These are phyloP conservation scores for Ceratina calcarata DNA, from an alignment of 1,140 invertebrate species.

Conservation along the genomic window DNA sequence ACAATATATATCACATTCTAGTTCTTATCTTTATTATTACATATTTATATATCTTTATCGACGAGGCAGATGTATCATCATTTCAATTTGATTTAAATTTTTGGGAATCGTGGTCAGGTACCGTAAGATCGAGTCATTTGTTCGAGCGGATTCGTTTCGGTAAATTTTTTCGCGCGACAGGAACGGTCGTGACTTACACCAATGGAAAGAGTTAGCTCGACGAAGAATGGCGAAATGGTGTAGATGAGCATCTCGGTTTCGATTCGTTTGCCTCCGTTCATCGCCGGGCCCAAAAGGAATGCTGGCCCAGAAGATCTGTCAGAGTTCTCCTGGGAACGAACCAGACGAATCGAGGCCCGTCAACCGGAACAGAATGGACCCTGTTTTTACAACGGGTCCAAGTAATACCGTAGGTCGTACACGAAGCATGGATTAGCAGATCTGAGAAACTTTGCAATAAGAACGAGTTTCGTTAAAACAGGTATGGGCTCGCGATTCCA, in stretches of 20 bases:
- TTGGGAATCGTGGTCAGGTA: background rate
- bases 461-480: background rate
- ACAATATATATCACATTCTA: too few relatives aligned
- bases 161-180: conserved; percentile 3
- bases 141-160: conserved; percentile 14
- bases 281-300: background rate
- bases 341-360: conserved; percentile 16
- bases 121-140: conserved; percentile 11
- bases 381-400: conserved; percentile 2
- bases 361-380: conserved; percentile 7
- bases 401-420: background rate
- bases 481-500: background rate
- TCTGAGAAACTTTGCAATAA: background rate
- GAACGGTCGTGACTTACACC: background rate
- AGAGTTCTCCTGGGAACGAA: conserved; percentile 11
- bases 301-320: conserved; percentile 2
- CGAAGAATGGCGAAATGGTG: conserved; percentile 7
- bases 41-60: too few relatives aligned
- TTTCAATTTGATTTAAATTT: background rate
- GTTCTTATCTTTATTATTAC: too few relatives aligned
- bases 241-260: conserved; percentile 29
- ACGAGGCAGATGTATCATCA: too few relatives aligned
- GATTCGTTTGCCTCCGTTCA: background rate
- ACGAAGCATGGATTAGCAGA: background rate
- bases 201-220: conserved; percentile 28